phyloP scores from a whole-genome alignment of 2,888 invertebrate genomes.

The Furcula furcula region DNA sequence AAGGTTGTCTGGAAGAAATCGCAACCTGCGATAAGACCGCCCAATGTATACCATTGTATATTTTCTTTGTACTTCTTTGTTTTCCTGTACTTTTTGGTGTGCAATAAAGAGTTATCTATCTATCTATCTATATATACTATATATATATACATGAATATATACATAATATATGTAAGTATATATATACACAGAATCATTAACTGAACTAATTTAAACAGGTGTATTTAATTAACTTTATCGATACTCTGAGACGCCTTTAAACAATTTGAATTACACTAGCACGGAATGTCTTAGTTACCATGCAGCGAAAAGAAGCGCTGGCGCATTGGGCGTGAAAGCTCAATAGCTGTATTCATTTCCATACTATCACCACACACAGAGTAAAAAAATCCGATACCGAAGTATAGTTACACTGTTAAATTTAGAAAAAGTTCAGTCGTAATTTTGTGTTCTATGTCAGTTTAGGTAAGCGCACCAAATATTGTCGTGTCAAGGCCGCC shows the following conservation, averaged over 20 bases:
- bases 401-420: conserved; percentile 29
- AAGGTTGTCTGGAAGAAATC: too few relatives aligned
- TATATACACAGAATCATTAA: too few relatives aligned
- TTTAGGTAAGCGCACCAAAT: conserved; percentile 68
- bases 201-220: too few relatives aligned
- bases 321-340: conserved; percentile 69
- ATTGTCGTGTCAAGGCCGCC: conserved; percentile 78
- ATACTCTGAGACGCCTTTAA: conserved; percentile 7
- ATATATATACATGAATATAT: too few relatives aligned
- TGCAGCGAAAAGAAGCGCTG: conserved; percentile 54
- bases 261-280: conserved; percentile 37
- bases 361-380: conserved; percentile 49
- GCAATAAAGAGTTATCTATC: too few relatives aligned
- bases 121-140: too few relatives aligned
- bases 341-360: conserved; percentile 49
- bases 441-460: conserved; percentile 44
- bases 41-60: too few relatives aligned
- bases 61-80: too few relatives aligned
- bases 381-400: conserved; percentile 17
- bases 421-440: conserved; percentile 8
- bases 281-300: conserved; percentile 59
- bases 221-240: too few relatives aligned
- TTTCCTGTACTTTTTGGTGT: too few relatives aligned
- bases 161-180: too few relatives aligned
- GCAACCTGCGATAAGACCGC: too few relatives aligned